phyloP scores from a whole-genome alignment of 2,113 vertebrate genomes.

The Vulpes vulpes region DNA sequence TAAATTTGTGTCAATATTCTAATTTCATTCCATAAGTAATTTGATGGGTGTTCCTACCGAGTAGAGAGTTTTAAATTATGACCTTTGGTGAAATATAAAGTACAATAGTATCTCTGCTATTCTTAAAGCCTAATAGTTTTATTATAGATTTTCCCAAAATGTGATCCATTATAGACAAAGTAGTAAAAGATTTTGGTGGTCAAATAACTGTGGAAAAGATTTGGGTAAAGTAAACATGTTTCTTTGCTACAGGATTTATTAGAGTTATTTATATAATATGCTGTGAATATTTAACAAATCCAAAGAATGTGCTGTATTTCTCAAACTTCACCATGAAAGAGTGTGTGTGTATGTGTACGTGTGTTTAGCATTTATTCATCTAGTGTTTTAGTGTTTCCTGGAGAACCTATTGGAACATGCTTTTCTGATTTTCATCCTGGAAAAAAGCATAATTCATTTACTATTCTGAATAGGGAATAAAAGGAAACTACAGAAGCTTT shows the following conservation, averaged over 20 bases:
- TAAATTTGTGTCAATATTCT: neutral
- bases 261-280: neutral
- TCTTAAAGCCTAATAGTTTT: neutral
- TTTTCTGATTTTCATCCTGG: neutral
- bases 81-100: neutral
- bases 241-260: neutral
- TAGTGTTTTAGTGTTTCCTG: neutral
- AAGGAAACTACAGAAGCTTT: neutral
- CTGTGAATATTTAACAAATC: neutral
- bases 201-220: neutral
- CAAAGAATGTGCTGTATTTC: neutral
- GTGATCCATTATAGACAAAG: neutral
- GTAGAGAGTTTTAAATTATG: neutral
- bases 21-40: neutral
- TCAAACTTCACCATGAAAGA: neutral
- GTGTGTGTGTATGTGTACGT: neutral
- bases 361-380: neutral
- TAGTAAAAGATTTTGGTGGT: conserved; percentile 1
- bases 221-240: neutral
- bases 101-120: neutral
- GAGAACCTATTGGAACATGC: neutral
- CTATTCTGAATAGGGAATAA: neutral
- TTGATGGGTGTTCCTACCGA: neutral
- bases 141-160: neutral
- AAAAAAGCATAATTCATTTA: neutral